phyloP scores from a whole-genome alignment of 2,113 vertebrate genomes.

The Centropus unirufus region DNA sequence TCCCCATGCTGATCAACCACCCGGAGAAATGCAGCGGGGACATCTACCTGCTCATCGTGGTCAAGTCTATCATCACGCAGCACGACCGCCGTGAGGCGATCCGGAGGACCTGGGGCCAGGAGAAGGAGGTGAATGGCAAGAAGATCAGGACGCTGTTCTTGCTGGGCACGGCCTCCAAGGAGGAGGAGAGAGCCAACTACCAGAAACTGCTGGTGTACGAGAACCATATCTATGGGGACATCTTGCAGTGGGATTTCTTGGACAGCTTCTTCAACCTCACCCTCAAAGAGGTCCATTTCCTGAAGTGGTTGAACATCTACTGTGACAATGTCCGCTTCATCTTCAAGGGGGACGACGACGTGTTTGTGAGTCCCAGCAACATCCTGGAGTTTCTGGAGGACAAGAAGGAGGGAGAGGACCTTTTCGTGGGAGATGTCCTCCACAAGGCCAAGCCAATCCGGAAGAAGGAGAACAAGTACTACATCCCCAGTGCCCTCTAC shows the following conservation, averaged over 20 bases:
- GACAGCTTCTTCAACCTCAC: slow-evolving; percentile 99
- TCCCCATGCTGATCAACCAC: slow-evolving; percentile 92
- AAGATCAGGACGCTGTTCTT: slow-evolving; percentile 87
- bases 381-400: slow-evolving; percentile 89
- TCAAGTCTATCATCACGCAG: slow-evolving; percentile 93
- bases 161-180: slow-evolving; percentile 84
- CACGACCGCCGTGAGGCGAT: slow-evolving; percentile 93
- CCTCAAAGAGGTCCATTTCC: slow-evolving; percentile 95
- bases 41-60: slow-evolving; percentile 86
- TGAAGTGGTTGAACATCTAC: slow-evolving; percentile 93
- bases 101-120: slow-evolving; percentile 92
- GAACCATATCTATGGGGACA: slow-evolving; percentile 89
- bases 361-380: slow-evolving; percentile 90
- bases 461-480: slow-evolving; percentile 93
- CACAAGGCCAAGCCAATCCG: slow-evolving; percentile 89
- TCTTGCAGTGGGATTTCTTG: slow-evolving; percentile 96
- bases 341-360: slow-evolving; percentile 95
- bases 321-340: slow-evolving; percentile 83
- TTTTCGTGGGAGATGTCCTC: slow-evolving; percentile 92
- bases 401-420: slow-evolving; percentile 71
- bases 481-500: slow-evolving; percentile 87
- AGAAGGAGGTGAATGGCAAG: slow-evolving; percentile 81
- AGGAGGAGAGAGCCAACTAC: slow-evolving; percentile 86
- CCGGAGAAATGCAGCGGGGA: slow-evolving; percentile 86
- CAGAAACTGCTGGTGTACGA: slow-evolving; percentile 95